Conservation (phyloP, 2,113 vertebrate genomes). For the Colinus virginianus region DNA sequence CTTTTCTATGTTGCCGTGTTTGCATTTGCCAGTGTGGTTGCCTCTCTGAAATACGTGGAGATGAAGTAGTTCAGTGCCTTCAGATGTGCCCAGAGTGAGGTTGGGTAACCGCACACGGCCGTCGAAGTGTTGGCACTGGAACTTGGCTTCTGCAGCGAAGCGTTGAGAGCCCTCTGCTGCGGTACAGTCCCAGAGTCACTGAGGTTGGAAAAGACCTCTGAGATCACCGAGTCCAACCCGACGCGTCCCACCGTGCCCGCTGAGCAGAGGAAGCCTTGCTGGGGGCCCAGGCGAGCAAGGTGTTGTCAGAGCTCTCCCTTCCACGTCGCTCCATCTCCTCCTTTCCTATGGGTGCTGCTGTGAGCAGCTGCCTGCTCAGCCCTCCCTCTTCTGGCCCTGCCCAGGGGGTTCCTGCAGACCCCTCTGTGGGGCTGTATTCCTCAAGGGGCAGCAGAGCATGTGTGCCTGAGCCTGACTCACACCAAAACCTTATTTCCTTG, state of each 20-base stretch:
- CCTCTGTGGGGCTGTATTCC: neutral
- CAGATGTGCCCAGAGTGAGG: neutral
- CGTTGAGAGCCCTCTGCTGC: neutral
- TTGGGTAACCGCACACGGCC: neutral
- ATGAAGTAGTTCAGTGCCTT: rapidly evolving
- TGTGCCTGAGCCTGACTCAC: neutral
- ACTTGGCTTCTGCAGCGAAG: neutral
- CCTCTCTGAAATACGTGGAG: neutral
- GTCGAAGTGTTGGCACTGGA: rapidly evolving
- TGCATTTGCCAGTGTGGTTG: rapidly evolving
- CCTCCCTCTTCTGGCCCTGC: too few species aligned
- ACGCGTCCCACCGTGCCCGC: too few species aligned
- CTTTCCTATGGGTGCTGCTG: rapidly evolving
- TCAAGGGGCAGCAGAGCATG: too few species aligned
- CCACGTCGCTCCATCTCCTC: neutral
- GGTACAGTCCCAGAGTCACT: too few species aligned
- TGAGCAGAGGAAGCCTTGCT: neutral
- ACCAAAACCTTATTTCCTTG: neutral
- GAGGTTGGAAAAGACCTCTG: neutral
- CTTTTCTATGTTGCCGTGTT: neutral
- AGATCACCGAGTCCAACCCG: neutral
- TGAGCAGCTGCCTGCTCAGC: rapidly evolving
- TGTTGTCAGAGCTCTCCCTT: neutral
- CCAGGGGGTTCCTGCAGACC: neutral
- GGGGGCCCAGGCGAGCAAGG: neutral